Conservation (phyloP, 2,888 invertebrate species). For the Pristionchus mayeri region DNA sequence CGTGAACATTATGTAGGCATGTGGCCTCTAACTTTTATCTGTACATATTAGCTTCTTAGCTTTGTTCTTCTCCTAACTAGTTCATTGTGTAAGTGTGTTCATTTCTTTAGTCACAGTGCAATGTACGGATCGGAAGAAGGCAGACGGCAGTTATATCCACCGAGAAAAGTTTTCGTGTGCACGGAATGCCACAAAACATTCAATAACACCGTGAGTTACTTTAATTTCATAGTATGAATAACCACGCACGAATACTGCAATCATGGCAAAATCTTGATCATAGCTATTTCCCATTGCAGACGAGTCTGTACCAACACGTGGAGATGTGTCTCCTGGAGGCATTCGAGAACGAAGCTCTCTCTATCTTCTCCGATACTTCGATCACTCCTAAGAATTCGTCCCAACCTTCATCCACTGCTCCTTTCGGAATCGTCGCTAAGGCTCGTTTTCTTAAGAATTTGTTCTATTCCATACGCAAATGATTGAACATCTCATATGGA, state of each 20-base stretch:
- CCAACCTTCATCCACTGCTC: background rate
- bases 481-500: too few species aligned
- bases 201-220: slow-evolving; percentile 56
- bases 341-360: slow-evolving; percentile 65
- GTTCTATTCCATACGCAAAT: too few species aligned
- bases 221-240: too few species aligned
- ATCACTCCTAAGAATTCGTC: background rate
- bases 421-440: slow-evolving; percentile 45
- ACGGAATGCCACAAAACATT: slow-evolving; percentile 64
- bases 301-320: slow-evolving; percentile 64
- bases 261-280: too few species aligned
- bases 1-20: too few species aligned
- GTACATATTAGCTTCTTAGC: too few species aligned
- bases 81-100: too few species aligned
- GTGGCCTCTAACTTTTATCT: too few species aligned
- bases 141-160: background rate
- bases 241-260: too few species aligned
- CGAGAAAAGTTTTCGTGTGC: slow-evolving; percentile 58
- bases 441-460: background rate
- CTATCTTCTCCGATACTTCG: slow-evolving; percentile 50
- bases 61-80: too few species aligned
- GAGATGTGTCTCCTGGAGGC: slow-evolving; percentile 67
- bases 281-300: slow-evolving; percentile 44
- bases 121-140: slow-evolving; percentile 1
- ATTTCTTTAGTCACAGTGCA: background rate